Evolutionary conservation across 2,888 invertebrate species (phyloP).

Genomic region (Eugnorisma glareosa): DNA sequence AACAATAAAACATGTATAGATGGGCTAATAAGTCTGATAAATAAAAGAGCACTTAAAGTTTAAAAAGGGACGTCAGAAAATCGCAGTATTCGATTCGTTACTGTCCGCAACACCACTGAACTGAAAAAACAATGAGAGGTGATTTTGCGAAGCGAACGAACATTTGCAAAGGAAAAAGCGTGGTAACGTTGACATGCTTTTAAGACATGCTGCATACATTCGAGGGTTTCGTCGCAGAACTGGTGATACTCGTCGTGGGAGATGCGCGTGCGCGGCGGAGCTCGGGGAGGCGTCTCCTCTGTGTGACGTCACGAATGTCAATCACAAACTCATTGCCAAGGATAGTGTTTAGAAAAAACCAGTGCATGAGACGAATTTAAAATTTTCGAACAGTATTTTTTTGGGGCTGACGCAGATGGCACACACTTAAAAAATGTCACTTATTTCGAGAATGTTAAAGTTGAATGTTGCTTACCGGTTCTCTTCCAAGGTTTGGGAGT

Average conservation of each 20-base stretch:
- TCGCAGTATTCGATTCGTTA: slow-evolving; percentile 55
- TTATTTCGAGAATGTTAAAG: neutral
- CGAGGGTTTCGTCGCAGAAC: slow-evolving; percentile 94
- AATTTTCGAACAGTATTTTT: slow-evolving; percentile 20
- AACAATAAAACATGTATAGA: slow-evolving; percentile 30
- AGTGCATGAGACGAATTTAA: slow-evolving; percentile 67
- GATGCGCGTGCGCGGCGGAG: slow-evolving; percentile 89
- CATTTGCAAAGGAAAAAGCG: slow-evolving; percentile 77
- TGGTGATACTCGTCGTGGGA: slow-evolving; percentile 95
- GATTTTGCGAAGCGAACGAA: slow-evolving; percentile 63
- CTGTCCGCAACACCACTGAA: slow-evolving; percentile 58
- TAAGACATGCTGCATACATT: slow-evolving; percentile 91
- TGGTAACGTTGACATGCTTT: slow-evolving; percentile 76
- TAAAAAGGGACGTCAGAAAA: slow-evolving; percentile 46
- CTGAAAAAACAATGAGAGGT: slow-evolving; percentile 62
- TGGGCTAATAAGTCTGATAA: slow-evolving; percentile 53
- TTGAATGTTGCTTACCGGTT: slow-evolving; percentile 80
- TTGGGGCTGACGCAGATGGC: slow-evolving; percentile 4
- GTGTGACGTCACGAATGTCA: slow-evolving; percentile 68
- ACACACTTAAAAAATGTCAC: slow-evolving; percentile 9
- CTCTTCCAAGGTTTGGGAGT: slow-evolving; percentile 89
- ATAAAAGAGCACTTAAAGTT: slow-evolving; percentile 55
- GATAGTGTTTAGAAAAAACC: slow-evolving; percentile 75
- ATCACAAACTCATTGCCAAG: slow-evolving; percentile 62
- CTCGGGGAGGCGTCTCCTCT: slow-evolving; percentile 83